phyloP scores from a whole-genome alignment of 2,113 vertebrate genomes.

The Chelonoidis abingdonii region DNA sequence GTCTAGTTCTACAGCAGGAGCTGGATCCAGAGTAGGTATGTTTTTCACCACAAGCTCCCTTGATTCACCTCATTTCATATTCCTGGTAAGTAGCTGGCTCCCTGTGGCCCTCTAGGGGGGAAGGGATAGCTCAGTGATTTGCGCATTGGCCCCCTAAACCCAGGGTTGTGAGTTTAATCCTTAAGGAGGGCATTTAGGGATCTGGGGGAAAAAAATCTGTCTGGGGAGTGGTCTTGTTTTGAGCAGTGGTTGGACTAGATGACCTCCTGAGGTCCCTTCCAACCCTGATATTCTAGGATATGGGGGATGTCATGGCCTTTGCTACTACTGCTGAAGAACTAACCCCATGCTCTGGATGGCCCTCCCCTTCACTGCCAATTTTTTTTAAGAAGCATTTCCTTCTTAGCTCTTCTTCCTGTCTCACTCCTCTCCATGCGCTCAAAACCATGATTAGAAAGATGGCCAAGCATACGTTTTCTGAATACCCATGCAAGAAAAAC shows the following conservation, averaged over 20 bases:
- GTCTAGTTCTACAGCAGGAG: background rate
- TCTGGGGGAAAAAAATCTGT: too few species aligned
- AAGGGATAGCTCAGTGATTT: too few species aligned
- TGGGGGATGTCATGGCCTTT: background rate
- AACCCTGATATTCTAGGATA: background rate
- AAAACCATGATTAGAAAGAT: background rate
- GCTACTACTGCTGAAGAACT: background rate
- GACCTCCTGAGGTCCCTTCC: too few species aligned
- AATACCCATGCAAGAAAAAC: background rate
- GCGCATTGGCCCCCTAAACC: too few species aligned
- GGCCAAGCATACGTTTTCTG: background rate
- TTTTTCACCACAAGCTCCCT: background rate
- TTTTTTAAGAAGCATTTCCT: background rate
- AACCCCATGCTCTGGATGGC: background rate
- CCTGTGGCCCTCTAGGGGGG: too few species aligned
- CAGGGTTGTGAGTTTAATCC: too few species aligned
- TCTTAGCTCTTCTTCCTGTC: background rate
- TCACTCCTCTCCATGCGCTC: background rate
- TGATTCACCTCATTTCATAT: background rate
- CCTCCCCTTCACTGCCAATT: background rate
- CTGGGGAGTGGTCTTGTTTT: too few species aligned
- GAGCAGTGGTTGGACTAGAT: too few species aligned
- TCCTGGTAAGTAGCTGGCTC: background rate
- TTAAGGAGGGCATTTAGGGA: too few species aligned
- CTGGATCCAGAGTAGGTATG: background rate